phyloP scores from a whole-genome alignment of 2,113 vertebrate species.

The Xenus cinereus region DNA sequence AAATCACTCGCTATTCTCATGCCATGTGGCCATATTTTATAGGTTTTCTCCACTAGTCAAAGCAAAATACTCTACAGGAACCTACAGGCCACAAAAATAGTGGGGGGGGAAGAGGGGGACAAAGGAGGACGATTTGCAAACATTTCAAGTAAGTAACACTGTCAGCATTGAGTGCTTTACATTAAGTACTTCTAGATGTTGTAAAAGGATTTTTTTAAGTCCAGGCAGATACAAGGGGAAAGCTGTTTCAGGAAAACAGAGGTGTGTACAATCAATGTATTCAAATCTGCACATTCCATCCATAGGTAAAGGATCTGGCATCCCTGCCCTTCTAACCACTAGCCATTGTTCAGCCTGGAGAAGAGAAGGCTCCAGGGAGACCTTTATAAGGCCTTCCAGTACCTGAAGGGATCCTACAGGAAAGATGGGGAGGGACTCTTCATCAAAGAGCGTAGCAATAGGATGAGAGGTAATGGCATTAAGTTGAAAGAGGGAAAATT shows the following conservation, averaged over 20 bases:
- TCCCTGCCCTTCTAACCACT: not conserved
- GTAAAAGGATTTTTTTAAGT: not conserved
- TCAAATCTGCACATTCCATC: not conserved
- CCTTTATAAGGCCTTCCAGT: not conserved
- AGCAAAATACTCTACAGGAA: not conserved
- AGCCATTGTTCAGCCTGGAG: not conserved
- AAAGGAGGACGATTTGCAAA: not conserved
- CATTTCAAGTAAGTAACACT: not conserved
- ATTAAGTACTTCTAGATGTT: not conserved
- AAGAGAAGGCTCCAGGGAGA: not conserved
- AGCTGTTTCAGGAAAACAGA: not conserved
- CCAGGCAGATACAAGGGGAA: not conserved
- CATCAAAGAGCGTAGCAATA: not conserved
- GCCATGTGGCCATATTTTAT: not conserved
- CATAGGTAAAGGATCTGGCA: not conserved
- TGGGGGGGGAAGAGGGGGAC: too few relatives aligned
- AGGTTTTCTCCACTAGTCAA: not conserved
- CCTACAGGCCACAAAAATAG: not conserved
- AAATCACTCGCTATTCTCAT: not conserved
- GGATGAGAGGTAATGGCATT: not conserved
- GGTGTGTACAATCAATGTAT: not conserved
- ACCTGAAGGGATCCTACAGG: not conserved
- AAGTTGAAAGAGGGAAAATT: not conserved
- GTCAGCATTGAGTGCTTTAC: not conserved
- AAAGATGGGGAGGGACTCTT: not conserved